These are phyloP conservation scores for Poeciliopsis infans DNA, from an alignment of 2,797 vertebrate species.

Conservation along the genomic window DNA sequence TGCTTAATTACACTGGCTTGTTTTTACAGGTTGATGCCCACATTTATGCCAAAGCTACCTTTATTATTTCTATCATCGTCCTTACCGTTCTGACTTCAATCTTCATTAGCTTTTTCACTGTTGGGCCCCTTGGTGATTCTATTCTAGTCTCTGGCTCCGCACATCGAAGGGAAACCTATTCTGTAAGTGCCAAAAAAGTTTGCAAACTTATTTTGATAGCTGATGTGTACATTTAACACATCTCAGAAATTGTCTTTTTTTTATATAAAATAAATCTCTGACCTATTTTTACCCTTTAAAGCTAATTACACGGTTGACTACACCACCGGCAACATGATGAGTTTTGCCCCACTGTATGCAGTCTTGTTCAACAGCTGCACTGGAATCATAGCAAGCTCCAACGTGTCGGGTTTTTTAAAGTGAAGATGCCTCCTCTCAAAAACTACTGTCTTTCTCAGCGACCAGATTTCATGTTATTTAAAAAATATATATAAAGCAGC, in stretches of 20 bases:
- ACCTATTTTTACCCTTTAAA: conserved; percentile 35
- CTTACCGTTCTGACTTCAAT: conserved; percentile 74
- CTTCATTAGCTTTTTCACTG: conserved; percentile 80
- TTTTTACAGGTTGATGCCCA: conserved; percentile 78
- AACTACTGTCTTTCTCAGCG: not conserved
- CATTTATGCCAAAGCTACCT: conserved; percentile 84
- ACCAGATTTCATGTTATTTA: not conserved
- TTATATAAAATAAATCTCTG: not conserved
- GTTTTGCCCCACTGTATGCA: conserved; percentile 83
- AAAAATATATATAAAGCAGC: not conserved
- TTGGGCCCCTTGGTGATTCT: conserved; percentile 71
- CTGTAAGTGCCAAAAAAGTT: conserved; percentile 61
- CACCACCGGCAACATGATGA: conserved; percentile 84
- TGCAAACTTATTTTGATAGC: not conserved
- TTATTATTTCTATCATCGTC: conserved; percentile 83
- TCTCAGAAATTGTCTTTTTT: too few species aligned
- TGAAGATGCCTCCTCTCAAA: not conserved
- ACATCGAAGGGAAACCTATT: conserved; percentile 79
- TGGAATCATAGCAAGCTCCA: conserved; percentile 88
- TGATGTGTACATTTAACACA: not conserved
- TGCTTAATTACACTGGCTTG: conserved; percentile 6
- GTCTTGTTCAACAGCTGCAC: conserved; percentile 89
- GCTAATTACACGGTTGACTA: conserved; percentile 84
- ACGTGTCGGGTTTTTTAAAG: conserved; percentile 82
- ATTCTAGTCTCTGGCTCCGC: conserved; percentile 70